Base-by-base conservation (phyloP, 2,888 invertebrate genomes). In the Geotrupes spiniger region DNA sequence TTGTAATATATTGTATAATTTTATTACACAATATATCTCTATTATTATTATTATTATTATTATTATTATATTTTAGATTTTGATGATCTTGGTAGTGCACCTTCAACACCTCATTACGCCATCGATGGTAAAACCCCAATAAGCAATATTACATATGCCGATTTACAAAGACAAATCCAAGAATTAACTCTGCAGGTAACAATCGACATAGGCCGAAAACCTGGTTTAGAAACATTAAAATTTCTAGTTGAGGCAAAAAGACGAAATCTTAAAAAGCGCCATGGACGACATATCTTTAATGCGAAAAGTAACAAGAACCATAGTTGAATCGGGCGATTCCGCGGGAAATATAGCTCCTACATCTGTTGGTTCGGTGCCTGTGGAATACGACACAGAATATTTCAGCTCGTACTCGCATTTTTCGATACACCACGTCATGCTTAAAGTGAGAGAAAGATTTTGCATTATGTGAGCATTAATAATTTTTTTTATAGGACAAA, bases 341-440 rank as follows among this genome's bases (percentile, higher is more conserved):
- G 49, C 52, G 10, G 39, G 48, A 44, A 58, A 60, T 49, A 50
- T 53, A 15, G 48, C 57, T 28, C 62, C 63, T 4, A 66, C 64
- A 15, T 68, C 66, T 46, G 72, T 76, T 2, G 72, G 70, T 11
- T 70, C 77, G 59, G 73, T 82, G 36, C 78, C 79, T 38, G 64
- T 81, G 39, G 79, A 81, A 60, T 80, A 81, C 60, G 93, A 93
- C 67, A 84, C 82, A 60, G 82, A 83, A 37, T 90, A 90, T 70
- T 90, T 90, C 57, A 84, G 79, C 63, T 87, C 90, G 1, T 95
- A 95, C 65, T 85, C 91, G 41, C 93, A 94, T 74, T 92, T 89
- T 73, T 85, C 87, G 14, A 95, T 95, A 63, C 97, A 97, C 73
- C 86, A 91, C 66, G 92, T 93, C 65, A 97, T 97, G 97, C 77